phyloP scores from a whole-genome alignment of 2,888 invertebrate genomes.

The Leptothorax acervorum region DNA sequence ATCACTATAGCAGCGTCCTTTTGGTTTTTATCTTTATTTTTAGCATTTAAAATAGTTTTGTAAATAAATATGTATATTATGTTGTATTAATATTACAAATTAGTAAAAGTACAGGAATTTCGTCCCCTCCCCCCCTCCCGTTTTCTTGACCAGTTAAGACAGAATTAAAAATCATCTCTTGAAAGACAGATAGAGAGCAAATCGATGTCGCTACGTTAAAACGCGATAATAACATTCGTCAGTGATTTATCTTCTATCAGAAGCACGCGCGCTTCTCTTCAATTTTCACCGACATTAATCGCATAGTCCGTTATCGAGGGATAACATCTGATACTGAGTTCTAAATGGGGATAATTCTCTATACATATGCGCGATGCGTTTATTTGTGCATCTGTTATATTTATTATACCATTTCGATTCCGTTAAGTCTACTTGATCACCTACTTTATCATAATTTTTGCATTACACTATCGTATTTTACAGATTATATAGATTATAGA shows the following conservation, averaged over 20 bases:
- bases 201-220: slow-evolving; percentile 43
- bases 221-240: slow-evolving; percentile 32
- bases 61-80: background rate
- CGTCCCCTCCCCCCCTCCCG: no score
- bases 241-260: slow-evolving; percentile 31
- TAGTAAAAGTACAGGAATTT: background rate
- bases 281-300: slow-evolving; percentile 30
- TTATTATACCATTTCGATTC: slow-evolving; percentile 4
- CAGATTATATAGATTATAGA: background rate
- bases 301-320: slow-evolving; percentile 20
- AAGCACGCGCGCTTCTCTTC: slow-evolving; percentile 1
- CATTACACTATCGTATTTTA: background rate
- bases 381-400: slow-evolving; percentile 29
- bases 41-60: background rate
- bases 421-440: slow-evolving; percentile 20
- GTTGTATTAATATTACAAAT: background rate
- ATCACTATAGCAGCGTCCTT: background rate
- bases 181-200: slow-evolving; percentile 37
- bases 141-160: background rate
- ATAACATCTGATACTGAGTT: slow-evolving; percentile 30
- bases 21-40: background rate
- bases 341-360: background rate
- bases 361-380: background rate
- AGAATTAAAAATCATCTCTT: background rate
- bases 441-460: slow-evolving; percentile 6